Evolutionary conservation across 2,888 invertebrate species (phyloP).

Genomic region (Helleia helle): DNA sequence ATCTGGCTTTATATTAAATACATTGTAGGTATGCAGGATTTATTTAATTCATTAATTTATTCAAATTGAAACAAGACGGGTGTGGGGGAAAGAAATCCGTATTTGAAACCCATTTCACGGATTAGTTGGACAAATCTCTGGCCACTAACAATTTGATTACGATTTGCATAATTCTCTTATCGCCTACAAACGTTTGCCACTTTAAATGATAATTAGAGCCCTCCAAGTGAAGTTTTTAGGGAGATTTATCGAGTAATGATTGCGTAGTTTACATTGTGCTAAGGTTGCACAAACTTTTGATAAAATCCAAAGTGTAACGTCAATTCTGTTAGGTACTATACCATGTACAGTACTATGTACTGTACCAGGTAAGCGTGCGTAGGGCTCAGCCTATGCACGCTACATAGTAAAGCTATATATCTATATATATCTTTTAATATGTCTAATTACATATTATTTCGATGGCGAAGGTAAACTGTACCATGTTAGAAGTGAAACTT

Average conservation of each 20-base stretch:
- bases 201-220: slow-evolving; percentile 58
- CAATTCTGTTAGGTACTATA: too few species aligned
- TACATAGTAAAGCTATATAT: too few species aligned
- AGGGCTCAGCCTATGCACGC: too few species aligned
- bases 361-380: too few species aligned
- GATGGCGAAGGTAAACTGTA: too few species aligned
- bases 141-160: slow-evolving; percentile 50
- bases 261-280: too few species aligned
- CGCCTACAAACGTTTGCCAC: slow-evolving; percentile 43
- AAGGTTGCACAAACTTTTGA: not conserved
- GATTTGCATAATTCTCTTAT: slow-evolving; percentile 61
- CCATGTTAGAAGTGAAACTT: too few species aligned
- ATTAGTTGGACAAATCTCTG: slow-evolving; percentile 39
- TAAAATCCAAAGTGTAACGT: too few species aligned
- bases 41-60: slow-evolving; percentile 18
- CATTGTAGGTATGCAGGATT: slow-evolving; percentile 8
- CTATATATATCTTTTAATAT: too few species aligned
- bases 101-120: slow-evolving; percentile 16
- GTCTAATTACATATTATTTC: too few species aligned
- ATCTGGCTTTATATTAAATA: too few species aligned
- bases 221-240: slow-evolving; percentile 21
- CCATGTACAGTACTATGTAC: too few species aligned
- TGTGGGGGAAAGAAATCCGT: slow-evolving; percentile 11
- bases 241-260: slow-evolving; percentile 8
- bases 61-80: slow-evolving; percentile 15